These are phyloP conservation scores for Rhyzopertha dominica DNA, from an alignment of 1,140 invertebrate genomes.

Conservation along the genomic window DNA sequence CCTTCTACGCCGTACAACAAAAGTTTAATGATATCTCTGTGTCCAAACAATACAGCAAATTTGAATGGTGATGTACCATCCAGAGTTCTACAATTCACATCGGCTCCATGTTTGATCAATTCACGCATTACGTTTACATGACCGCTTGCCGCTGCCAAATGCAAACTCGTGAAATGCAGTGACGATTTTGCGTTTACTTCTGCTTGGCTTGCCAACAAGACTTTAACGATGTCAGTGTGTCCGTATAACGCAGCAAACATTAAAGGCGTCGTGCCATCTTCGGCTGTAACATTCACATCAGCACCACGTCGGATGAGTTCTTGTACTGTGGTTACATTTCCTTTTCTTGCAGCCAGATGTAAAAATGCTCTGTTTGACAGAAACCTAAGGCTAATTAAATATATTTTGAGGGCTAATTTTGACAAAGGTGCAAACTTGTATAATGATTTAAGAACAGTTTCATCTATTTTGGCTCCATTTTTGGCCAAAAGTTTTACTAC, in stretches of 20 bases:
- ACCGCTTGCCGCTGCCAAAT: constrained; percentile 49
- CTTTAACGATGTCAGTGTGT: constrained; percentile 63
- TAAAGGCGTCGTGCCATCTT: constrained; percentile 22
- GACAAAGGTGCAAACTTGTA: too few relatives aligned
- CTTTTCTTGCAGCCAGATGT: constrained; percentile 50
- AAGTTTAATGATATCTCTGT: too few relatives aligned
- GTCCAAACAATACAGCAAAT: too few relatives aligned
- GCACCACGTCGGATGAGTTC: constrained; percentile 22
- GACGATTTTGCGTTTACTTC: constrained; percentile 17
- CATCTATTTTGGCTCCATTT: too few relatives aligned
- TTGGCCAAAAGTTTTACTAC: too few relatives aligned
- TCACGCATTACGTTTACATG: constrained; percentile 42
- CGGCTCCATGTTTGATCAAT: constrained; percentile 6
- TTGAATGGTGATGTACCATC: too few relatives aligned
- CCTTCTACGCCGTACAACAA: too few relatives aligned
- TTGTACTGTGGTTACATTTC: constrained; percentile 43
- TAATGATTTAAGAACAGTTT: too few relatives aligned
- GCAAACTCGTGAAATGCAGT: constrained; percentile 43
- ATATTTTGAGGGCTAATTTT: too few relatives aligned
- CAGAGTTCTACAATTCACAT: too few relatives aligned
- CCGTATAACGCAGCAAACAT: constrained; percentile 43
- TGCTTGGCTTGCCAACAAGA: constrained; percentile 5
- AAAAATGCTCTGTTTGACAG: too few relatives aligned
- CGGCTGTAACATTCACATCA: constrained; percentile 19
- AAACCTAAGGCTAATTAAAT: too few relatives aligned